A percentile compares a stretch with the other conserved stretches of the same genome.
Evolutionary conservation across 2,888 invertebrate genomes (phyloP).

Genomic region (Gerosis bhagava): DNA sequence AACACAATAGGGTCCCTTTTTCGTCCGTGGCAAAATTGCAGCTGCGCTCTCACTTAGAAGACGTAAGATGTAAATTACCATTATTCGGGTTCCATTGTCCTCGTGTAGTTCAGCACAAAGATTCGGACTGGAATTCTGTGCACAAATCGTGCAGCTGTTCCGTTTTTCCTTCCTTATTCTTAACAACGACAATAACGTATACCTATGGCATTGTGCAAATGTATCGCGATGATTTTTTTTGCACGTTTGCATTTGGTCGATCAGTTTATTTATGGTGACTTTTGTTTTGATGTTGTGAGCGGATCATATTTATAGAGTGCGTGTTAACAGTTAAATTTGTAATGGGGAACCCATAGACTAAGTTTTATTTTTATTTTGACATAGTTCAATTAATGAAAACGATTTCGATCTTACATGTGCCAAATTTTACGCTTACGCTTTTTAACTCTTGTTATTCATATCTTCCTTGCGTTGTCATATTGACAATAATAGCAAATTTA

Average conservation of each 20-base stretch:
- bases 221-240: constrained; percentile 64
- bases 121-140: constrained; percentile 77
- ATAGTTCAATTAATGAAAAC: too few relatives aligned
- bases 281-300: too few relatives aligned
- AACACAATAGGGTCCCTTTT: constrained; percentile 52
- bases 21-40: constrained; percentile 62
- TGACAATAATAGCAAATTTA: too few relatives aligned
- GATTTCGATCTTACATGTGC: too few relatives aligned
- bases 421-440: too few relatives aligned
- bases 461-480: too few relatives aligned
- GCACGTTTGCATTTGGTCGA: constrained; percentile 35
- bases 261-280: too few relatives aligned
- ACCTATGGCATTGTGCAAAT: constrained; percentile 70
- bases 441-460: too few relatives aligned
- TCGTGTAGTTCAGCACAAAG: constrained; percentile 61
- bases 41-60: constrained; percentile 75
- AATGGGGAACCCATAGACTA: too few relatives aligned
- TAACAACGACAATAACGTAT: constrained; percentile 58
- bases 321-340: too few relatives aligned
- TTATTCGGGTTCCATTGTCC: constrained; percentile 70
- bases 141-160: constrained; percentile 79
- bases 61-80: constrained; percentile 81
- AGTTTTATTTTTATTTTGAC: too few relatives aligned
- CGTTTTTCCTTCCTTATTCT: constrained; percentile 67
- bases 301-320: too few relatives aligned